A percentile compares a stretch with the other conserved stretches of the same genome.
Conservation (phyloP, 2,888 invertebrate species). For the Hydrotaea diabolus region DNA sequence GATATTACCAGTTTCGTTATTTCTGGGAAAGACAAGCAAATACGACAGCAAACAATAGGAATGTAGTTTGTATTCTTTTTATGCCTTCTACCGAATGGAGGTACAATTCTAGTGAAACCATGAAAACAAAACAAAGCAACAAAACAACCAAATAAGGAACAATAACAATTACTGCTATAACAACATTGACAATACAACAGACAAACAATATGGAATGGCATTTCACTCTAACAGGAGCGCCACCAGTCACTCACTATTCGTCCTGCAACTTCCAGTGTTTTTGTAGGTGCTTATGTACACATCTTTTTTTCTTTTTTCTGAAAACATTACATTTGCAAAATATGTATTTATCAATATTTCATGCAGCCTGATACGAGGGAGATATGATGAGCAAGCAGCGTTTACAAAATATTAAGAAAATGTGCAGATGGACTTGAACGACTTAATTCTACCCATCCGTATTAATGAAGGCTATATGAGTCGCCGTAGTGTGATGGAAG, state of each 20-base stretch:
- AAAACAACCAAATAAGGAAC: neutral
- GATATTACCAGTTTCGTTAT: too few relatives aligned
- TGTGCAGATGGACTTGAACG: too few relatives aligned
- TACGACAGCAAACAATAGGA: neutral
- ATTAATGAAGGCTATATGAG: too few relatives aligned
- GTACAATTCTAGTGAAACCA: neutral
- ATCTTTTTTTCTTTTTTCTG: neutral
- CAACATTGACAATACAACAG: constrained; percentile 31
- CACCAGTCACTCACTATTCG: neutral
- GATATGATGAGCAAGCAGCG: neutral
- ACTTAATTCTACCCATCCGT: too few relatives aligned
- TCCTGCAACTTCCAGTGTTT: neutral
- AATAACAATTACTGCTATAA: constrained; percentile 31
- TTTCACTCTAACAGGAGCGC: neutral
- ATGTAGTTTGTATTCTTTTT: neutral
- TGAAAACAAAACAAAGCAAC: too few relatives aligned
- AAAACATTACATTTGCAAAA: neutral
- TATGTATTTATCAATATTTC: constrained; percentile 9
- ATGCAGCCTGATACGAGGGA: neutral
- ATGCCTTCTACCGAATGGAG: neutral
- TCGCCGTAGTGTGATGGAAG: too few relatives aligned
- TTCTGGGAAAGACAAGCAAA: neutral
- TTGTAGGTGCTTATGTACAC: constrained; percentile 3
- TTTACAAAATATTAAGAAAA: too few relatives aligned
- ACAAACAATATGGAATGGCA: neutral